Conservation (phyloP, 1,140 invertebrate genomes). For the Amphibalanus amphitrite region DNA sequence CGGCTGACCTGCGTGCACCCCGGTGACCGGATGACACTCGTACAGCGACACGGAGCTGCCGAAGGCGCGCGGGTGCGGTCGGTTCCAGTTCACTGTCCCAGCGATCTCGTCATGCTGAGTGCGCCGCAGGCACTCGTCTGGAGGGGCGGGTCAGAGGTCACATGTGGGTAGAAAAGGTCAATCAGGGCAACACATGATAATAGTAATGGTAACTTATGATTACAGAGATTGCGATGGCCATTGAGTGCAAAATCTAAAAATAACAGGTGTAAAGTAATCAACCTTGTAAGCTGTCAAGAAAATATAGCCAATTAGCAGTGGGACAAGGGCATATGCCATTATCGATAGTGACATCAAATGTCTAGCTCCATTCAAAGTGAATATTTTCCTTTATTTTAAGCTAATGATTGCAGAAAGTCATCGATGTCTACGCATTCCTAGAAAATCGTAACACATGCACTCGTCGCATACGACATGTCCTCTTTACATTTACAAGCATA, state of each 20-base stretch:
- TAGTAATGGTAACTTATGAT: background rate
- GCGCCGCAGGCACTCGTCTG: slow-evolving; percentile 16
- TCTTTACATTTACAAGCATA: background rate
- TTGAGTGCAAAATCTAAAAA: background rate
- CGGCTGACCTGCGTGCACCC: slow-evolving; percentile 17
- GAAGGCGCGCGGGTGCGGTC: slow-evolving; percentile 42
- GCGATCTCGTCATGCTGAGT: slow-evolving; percentile 31
- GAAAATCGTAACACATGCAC: background rate
- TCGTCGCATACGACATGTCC: background rate
- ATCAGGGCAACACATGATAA: background rate
- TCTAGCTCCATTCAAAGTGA: too few species aligned
- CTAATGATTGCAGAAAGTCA: too few species aligned
- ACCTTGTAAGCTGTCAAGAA: background rate
- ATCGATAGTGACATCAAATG: too few species aligned
- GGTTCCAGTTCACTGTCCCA: slow-evolving; percentile 48
- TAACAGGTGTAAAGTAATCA: background rate
- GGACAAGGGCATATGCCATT: too few species aligned
- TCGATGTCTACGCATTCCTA: too few species aligned
- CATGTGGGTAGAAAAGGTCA: background rate
- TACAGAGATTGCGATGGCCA: background rate
- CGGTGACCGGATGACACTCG: slow-evolving; percentile 56
- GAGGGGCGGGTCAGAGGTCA: slow-evolving; percentile 3
- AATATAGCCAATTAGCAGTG: background rate
- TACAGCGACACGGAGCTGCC: slow-evolving; percentile 51
- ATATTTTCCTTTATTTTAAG: too few species aligned